These are phyloP conservation scores for Otocyon megalotis DNA, from an alignment of 2,113 vertebrate genomes.

Conservation along the genomic window DNA sequence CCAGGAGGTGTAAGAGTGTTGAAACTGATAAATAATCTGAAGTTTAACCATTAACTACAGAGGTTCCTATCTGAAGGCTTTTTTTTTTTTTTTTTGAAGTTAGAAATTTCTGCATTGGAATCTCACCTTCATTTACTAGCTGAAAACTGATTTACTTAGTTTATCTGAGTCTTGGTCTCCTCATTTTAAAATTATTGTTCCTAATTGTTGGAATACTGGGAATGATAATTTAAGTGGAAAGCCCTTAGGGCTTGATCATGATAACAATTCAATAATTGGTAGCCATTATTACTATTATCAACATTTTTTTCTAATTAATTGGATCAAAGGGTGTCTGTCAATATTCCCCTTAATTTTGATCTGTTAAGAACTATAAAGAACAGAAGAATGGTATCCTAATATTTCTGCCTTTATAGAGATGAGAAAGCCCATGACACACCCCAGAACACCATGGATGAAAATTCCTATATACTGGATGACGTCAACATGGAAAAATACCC, in stretches of 20 bases:
- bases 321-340: not conserved
- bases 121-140: not conserved
- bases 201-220: not conserved
- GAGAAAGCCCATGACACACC: not conserved
- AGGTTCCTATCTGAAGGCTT: not conserved
- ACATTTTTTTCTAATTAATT: not conserved
- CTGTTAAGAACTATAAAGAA: not conserved
- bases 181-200: not conserved
- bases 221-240: not conserved
- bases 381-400: too few species aligned
- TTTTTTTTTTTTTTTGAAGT: not conserved
- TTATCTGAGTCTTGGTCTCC: not conserved
- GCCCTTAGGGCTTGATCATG: not conserved
- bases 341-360: not conserved
- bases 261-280: not conserved
- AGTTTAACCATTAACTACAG: not conserved
- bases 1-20: not conserved
- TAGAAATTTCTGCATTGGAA: not conserved
- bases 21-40: not conserved
- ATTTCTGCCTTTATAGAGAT: not conserved
- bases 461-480: too few species aligned
- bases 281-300: not conserved
- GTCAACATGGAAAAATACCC: not conserved
- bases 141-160: not conserved
- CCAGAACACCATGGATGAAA: not conserved